These are phyloP conservation scores for Neoascia interrupta DNA, from an alignment of 2,888 invertebrate genomes.

Conservation along the genomic window DNA sequence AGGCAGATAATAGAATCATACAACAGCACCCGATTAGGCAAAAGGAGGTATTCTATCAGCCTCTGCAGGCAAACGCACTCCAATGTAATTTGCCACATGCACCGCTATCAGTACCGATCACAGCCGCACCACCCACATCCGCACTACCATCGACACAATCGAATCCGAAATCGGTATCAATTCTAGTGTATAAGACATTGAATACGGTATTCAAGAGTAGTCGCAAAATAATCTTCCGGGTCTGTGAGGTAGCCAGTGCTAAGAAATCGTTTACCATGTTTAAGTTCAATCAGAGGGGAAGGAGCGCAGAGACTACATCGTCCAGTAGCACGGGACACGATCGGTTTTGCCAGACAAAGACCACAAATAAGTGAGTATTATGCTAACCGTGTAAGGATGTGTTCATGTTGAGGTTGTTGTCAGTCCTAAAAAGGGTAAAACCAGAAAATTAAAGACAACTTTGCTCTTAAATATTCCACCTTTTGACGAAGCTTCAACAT, in stretches of 20 bases:
- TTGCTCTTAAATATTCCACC: too few species aligned
- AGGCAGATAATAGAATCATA: constrained; percentile 72
- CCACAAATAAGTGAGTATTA: constrained; percentile 79
- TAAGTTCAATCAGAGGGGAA: constrained; percentile 81
- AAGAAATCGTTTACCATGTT: constrained; percentile 84
- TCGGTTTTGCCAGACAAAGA: constrained; percentile 87
- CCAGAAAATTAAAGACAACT: too few species aligned
- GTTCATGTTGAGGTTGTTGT: too few species aligned
- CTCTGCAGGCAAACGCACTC: constrained; percentile 59
- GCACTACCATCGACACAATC: constrained; percentile 72
- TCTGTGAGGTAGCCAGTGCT: constrained; percentile 79
- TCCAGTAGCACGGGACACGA: constrained; percentile 88
- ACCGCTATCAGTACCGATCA: constrained; percentile 56
- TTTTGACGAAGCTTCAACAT: too few species aligned
- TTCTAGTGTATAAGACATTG: constrained; percentile 79
- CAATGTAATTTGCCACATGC: constrained; percentile 61
- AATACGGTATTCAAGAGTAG: constrained; percentile 80
- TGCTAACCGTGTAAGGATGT: too few species aligned
- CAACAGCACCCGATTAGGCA: constrained; percentile 49
- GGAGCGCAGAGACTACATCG: constrained; percentile 76
- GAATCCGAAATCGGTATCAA: constrained; percentile 78
- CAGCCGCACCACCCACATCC: constrained; percentile 67
- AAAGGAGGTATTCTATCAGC: constrained; percentile 69
- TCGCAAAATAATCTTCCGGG: constrained; percentile 79
- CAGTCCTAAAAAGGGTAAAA: too few species aligned